Evolutionary conservation across 2,888 invertebrate species (phyloP), one percentile per base, ranked within the genome.

Genomic region (Drosophila fungiperda): DNA sequence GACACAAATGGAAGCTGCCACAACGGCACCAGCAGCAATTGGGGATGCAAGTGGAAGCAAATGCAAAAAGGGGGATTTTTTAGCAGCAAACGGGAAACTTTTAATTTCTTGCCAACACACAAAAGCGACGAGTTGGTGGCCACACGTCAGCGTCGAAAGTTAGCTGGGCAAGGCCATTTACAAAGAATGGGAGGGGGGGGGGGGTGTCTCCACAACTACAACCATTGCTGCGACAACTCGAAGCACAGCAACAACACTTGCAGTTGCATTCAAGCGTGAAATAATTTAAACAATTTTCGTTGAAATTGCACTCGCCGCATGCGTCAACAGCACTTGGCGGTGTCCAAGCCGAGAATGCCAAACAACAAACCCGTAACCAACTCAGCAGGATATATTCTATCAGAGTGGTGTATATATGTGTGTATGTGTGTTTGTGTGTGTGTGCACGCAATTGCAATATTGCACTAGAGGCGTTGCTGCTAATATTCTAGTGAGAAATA

Each of bases 221-320:
- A 26, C n/a, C 15, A 23, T 15, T 8, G 45, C 20, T 23, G 7
- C 15, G 45, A 23, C 45, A 45, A 45, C 23, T 45, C 23, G 3
- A 23, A 45, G 23, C 23, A 23, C 45, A 23, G 23, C 29, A 36
- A 53, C 35, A 42, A 66, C 80, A 85, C 84, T 83, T 79, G 83
- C 87, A 83, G 87, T 82, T 82, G 87, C 87, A 87, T 87, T 87
- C 80, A 85, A 87, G 87, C 88, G 88, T 75, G 73, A 90, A 87
- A 87, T 87, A 87, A 90, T 89, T 87, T 87, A 87, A 87, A 90
- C 87, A 87, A 89, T 87, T 90, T 89, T 90, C 73, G 72, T 78
- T 82, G 87, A 82, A 84, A 87, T 89, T 90, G 85, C 89, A 79
- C 90, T 90, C 69, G 87, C 86, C 90, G 76, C 85, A 90, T 67